Evolutionary conservation across 2,797 vertebrate species (phyloP).

Genomic region (Sebastes minor): DNA sequence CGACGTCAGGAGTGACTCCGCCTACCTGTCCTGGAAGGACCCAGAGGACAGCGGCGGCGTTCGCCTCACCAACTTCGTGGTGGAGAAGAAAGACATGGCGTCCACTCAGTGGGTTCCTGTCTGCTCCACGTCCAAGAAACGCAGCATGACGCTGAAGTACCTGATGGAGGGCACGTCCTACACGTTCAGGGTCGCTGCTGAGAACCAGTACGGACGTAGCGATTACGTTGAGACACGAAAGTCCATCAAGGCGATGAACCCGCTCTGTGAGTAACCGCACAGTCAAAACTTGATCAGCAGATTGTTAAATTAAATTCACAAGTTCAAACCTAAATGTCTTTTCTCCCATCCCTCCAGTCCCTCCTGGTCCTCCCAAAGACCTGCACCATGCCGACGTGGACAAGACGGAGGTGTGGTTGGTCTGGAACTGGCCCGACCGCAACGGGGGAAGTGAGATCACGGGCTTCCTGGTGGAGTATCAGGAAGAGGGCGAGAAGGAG

Average conservation of each 20-base stretch:
- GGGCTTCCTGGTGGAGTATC: constrained; percentile 97
- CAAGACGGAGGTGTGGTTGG: constrained; percentile 97
- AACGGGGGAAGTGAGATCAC: constrained; percentile 97
- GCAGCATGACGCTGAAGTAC: constrained; percentile 91
- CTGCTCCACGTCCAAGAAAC: constrained; percentile 97
- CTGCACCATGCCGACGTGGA: constrained; percentile 95
- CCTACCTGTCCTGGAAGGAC: constrained; percentile 98
- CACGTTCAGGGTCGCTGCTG: constrained; percentile 95
- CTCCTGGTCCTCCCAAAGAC: constrained; percentile 97
- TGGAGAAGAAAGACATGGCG: constrained; percentile 95
- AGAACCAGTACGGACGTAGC: constrained; percentile 96
- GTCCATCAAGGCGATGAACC: constrained; percentile 95
- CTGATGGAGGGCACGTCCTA: constrained; percentile 95
- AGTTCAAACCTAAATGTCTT: neutral
- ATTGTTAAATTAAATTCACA: neutral
- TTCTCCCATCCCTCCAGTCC: constrained; percentile 80
- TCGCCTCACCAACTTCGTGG: constrained; percentile 96
- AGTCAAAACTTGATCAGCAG: neutral
- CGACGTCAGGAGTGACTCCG: constrained; percentile 95
- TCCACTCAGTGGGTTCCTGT: constrained; percentile 92
- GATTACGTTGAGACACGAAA: constrained; percentile 90
- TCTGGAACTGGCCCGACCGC: constrained; percentile 97
- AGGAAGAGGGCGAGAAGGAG: constrained; percentile 92
- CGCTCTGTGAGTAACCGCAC: constrained; percentile 89
- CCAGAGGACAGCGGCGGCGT: constrained; percentile 95